Percentiles rank a stretch among this genome's conserved stretches.
These are phyloP conservation scores for Scrobipalpa atriplicella DNA, from an alignment of 2,888 invertebrate species.

Conservation along the genomic window DNA sequence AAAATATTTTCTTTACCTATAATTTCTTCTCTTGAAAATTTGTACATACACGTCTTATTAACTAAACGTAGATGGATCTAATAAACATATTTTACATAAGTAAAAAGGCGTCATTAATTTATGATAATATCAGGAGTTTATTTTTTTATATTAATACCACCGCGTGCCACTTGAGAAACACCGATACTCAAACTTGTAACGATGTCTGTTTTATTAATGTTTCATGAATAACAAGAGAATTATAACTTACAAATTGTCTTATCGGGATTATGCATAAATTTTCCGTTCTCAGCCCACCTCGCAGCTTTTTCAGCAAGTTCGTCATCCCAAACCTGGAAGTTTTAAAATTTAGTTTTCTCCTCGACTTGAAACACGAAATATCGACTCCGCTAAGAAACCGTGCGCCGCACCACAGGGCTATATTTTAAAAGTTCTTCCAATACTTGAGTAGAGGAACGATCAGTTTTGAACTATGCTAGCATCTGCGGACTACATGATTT, in stretches of 20 bases:
- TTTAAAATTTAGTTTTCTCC: background rate
- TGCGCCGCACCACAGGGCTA: background rate
- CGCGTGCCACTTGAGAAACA: no score
- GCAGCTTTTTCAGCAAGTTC: constrained; percentile 48
- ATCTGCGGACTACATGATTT: background rate
- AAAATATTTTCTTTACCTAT: no score
- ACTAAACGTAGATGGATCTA: no score
- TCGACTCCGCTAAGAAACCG: background rate
- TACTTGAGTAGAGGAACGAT: background rate
- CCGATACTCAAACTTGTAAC: no score
- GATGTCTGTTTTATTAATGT: no score
- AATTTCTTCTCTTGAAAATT: no score
- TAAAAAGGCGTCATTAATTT: no score
- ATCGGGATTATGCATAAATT: constrained; percentile 44
- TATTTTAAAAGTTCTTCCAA: constrained; percentile 19
- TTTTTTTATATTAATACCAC: no score
- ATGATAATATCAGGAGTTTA: no score
- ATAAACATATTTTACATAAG: no score
- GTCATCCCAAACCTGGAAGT: constrained; percentile 45
- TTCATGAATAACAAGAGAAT: background rate
- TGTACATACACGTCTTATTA: no score
- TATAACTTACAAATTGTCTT: constrained; percentile 41
- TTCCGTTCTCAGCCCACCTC: constrained; percentile 43
- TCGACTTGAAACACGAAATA: constrained; percentile 12
- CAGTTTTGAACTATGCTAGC: background rate